Conservation (phyloP, 2,888 invertebrate genomes). For the Drosophila heteroneura region DNA sequence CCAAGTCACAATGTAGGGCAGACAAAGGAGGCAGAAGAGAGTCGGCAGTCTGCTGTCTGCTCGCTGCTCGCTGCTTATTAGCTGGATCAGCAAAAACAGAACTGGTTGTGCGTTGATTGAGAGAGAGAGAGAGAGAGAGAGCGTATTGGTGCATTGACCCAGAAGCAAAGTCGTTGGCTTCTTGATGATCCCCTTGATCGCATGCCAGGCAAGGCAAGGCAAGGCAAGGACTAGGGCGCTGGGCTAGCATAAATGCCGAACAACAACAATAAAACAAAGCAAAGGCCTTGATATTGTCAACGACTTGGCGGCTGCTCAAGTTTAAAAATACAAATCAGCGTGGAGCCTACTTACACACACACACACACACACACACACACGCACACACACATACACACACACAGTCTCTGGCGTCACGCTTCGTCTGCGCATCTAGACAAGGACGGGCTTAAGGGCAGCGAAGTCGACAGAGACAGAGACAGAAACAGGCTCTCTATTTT, state of each 20-base stretch:
- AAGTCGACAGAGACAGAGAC: not conserved
- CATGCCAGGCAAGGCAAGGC: slow-evolving; percentile 2
- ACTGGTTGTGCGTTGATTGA: slow-evolving; percentile 44
- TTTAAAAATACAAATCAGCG: slow-evolving; percentile 60
- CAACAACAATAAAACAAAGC: slow-evolving; percentile 28
- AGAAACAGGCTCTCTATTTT: slow-evolving; percentile 56
- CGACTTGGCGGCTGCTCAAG: slow-evolving; percentile 50
- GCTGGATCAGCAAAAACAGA: slow-evolving; percentile 53
- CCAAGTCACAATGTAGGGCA: slow-evolving; percentile 55
- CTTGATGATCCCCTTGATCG: slow-evolving; percentile 37
- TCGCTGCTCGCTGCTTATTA: slow-evolving; percentile 40
- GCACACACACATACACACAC: not conserved
- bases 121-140: slow-evolving; percentile 4
- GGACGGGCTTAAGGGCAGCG: slow-evolving; percentile 1
- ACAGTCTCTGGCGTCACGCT: slow-evolving; percentile 51
- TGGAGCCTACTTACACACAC: slow-evolving; percentile 11
- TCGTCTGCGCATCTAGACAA: slow-evolving; percentile 13
- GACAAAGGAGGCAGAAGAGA: slow-evolving; percentile 24
- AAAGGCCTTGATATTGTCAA: slow-evolving; percentile 77
- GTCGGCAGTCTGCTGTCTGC: slow-evolving; percentile 1
- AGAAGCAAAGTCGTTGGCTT: slow-evolving; percentile 75
- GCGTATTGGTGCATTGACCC: slow-evolving; percentile 64
- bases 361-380: not conserved
- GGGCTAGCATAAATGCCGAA: slow-evolving; percentile 28
- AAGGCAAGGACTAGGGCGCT: slow-evolving; percentile 38